phyloP scores from a whole-genome alignment of 2,797 vertebrate genomes.

The Alcedo atthis region DNA sequence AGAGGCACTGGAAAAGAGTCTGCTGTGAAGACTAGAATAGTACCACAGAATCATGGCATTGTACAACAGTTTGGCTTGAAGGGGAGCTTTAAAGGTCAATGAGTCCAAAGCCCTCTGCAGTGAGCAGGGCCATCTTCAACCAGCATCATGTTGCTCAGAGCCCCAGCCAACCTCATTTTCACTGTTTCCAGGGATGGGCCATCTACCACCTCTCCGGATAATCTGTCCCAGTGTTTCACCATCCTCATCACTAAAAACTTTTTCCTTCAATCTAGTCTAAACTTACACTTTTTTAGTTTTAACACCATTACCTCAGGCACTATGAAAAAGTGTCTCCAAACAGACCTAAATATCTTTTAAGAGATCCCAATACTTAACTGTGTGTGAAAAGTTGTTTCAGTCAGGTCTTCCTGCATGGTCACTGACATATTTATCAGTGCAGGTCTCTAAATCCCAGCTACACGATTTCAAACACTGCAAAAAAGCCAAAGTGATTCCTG shows the following conservation, averaged over 20 bases:
- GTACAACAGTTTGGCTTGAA: background rate
- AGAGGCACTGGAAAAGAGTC: no score
- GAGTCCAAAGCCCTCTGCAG: background rate
- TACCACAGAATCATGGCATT: no score
- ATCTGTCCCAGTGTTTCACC: background rate
- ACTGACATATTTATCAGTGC: background rate
- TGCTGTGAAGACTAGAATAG: no score
- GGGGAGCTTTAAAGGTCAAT: background rate
- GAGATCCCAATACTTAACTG: background rate
- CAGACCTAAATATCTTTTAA: background rate
- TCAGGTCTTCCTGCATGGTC: background rate
- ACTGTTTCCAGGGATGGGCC: background rate
- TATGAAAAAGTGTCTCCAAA: background rate
- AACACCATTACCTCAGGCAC: background rate
- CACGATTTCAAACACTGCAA: constrained; percentile 2
- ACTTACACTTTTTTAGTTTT: background rate
- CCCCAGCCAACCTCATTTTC: background rate
- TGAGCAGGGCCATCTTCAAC: background rate
- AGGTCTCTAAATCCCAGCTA: background rate
- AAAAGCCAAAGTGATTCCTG: constrained; percentile 35
- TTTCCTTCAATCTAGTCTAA: background rate
- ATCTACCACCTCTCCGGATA: background rate
- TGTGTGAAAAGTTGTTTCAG: background rate
- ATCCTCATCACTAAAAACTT: background rate
- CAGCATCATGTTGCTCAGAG: background rate